phyloP scores from a whole-genome alignment of 2,797 vertebrate genomes.

The Meriones psammophilus region DNA sequence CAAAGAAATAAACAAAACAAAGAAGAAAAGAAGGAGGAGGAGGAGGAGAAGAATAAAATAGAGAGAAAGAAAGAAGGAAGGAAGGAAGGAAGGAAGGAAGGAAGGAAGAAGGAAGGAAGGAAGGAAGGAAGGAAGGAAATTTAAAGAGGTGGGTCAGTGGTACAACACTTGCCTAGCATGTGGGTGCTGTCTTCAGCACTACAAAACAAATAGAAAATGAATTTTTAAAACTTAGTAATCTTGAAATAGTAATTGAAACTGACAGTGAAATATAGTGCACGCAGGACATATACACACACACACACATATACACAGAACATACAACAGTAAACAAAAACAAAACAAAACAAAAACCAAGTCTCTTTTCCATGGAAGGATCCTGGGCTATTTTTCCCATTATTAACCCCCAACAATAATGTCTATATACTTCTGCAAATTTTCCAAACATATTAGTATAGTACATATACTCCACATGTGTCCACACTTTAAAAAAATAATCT shows the following conservation, averaged over 20 bases:
- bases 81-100: rapidly evolving
- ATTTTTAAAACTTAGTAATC: not conserved
- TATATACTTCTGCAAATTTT: not conserved
- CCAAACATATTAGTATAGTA: not conserved
- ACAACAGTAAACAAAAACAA: not conserved
- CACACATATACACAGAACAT: not conserved
- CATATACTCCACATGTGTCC: not conserved
- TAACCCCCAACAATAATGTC: not conserved
- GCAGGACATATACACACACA: not conserved
- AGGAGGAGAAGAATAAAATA: not conserved
- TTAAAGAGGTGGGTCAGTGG: not conserved
- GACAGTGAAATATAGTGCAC: not conserved
- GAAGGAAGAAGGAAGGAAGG: not conserved
- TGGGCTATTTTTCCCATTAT: not conserved
- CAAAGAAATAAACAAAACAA: not conserved
- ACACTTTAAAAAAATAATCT: too few species aligned
- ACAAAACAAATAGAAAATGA: not conserved
- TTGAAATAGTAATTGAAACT: not conserved
- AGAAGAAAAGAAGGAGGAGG: not conserved
- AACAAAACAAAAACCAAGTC: not conserved
- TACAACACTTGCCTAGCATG: not conserved
- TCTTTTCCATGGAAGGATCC: not conserved
- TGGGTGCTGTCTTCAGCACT: not conserved
- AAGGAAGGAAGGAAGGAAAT: not conserved
- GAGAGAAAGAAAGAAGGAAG: not conserved